phyloP scores from a whole-genome alignment of 2,888 invertebrate species.

The Tachina fera region DNA sequence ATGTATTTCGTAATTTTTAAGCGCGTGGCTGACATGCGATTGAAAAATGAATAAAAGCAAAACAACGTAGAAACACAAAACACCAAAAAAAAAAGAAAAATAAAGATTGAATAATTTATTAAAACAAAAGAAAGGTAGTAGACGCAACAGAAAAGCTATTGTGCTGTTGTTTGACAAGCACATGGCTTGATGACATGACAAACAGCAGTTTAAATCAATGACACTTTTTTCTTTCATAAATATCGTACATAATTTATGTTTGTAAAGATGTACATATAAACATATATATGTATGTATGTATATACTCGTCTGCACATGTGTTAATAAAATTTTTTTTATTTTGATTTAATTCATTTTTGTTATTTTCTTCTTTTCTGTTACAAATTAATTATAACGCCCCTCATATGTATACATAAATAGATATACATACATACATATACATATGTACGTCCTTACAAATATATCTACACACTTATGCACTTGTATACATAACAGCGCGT shows the following conservation, averaged over 20 bases:
- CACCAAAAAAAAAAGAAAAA: slow-evolving; percentile 35
- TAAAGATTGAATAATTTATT: slow-evolving; percentile 48
- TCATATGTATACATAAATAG: too few species aligned
- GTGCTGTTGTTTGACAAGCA: slow-evolving; percentile 29
- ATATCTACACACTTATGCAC: too few species aligned
- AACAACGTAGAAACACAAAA: neutral
- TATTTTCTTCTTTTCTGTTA: too few species aligned
- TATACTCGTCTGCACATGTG: neutral
- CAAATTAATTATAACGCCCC: too few species aligned
- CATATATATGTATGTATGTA: too few species aligned
- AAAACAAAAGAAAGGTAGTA: slow-evolving; percentile 46
- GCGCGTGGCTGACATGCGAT: slow-evolving; percentile 65
- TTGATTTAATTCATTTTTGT: too few species aligned
- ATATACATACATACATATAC: too few species aligned
- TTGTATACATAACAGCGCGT: too few species aligned
- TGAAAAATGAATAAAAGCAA: slow-evolving; percentile 38
- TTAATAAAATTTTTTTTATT: neutral
- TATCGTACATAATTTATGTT: slow-evolving; percentile 11
- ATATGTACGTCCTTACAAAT: too few species aligned
- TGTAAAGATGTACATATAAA: neutral
- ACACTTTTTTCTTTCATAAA: slow-evolving; percentile 23
- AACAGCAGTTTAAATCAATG: slow-evolving; percentile 38
- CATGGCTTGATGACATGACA: slow-evolving; percentile 49
- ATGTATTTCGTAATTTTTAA: slow-evolving; percentile 18
- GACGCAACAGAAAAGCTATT: slow-evolving; percentile 15